Evolutionary conservation across 2,888 invertebrate genomes (phyloP).

Genomic region (Machimus rusticus): DNA sequence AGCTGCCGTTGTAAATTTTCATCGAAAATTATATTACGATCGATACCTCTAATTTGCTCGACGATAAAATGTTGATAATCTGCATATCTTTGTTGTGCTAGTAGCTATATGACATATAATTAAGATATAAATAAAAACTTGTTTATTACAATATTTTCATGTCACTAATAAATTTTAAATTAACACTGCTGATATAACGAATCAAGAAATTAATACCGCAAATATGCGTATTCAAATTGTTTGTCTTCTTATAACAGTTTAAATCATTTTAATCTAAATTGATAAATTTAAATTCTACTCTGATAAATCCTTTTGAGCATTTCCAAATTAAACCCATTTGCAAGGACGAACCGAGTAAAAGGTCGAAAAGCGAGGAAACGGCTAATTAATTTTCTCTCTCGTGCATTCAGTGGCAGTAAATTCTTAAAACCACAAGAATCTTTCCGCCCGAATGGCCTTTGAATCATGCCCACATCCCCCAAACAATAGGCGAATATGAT

Average conservation of each 20-base stretch:
- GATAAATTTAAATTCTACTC: neutral
- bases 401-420: neutral
- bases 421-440: neutral
- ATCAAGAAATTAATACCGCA: neutral
- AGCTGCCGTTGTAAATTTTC: constrained; percentile 76
- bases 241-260: neutral
- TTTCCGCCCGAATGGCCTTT: constrained; percentile 3
- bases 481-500: constrained; percentile 22
- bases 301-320: neutral
- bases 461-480: neutral
- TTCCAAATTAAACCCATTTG: neutral
- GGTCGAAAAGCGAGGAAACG: neutral
- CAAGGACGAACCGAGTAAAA: neutral
- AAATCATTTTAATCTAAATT: neutral
- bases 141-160: too few species aligned
- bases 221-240: neutral
- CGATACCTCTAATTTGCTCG: constrained; percentile 76
- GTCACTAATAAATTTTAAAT: too few species aligned
- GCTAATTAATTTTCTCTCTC: neutral
- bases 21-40: constrained; percentile 73
- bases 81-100: constrained; percentile 81
- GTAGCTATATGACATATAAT: constrained; percentile 71
- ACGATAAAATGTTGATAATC: constrained; percentile 83
- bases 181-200: too few species aligned
- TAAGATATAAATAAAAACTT: neutral